A percentile compares a stretch with the other conserved stretches of the same genome.
phyloP scores from a whole-genome alignment of 1,140 invertebrate species.

The Papilio glaucus region DNA sequence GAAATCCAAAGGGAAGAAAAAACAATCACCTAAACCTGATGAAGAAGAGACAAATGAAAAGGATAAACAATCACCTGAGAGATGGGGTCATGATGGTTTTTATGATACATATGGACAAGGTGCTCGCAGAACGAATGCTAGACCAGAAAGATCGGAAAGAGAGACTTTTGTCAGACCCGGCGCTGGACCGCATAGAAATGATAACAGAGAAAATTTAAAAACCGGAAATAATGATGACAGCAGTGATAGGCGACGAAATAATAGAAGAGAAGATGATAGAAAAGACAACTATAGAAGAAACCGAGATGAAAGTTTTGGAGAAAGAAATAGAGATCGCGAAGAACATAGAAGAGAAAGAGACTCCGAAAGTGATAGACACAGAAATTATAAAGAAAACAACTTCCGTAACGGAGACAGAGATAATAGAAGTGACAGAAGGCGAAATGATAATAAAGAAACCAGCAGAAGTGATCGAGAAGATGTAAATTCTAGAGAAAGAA shows the following conservation, averaged over 20 bases:
- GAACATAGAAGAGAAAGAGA: constrained; percentile 31
- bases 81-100: constrained; percentile 77
- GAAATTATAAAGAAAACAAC: neutral
- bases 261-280: constrained; percentile 39
- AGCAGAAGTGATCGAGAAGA: constrained; percentile 31
- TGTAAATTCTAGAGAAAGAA: constrained; percentile 30
- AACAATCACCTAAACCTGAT: constrained; percentile 53
- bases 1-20: constrained; percentile 61
- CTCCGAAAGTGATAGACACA: constrained; percentile 26
- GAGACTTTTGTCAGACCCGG: constrained; percentile 49
- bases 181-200: constrained; percentile 39
- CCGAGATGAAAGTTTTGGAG: constrained; percentile 36
- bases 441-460: constrained; percentile 17
- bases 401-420: constrained; percentile 23
- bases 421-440: constrained; percentile 30
- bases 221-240: constrained; percentile 43
- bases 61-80: constrained; percentile 41
- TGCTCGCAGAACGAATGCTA: constrained; percentile 53
- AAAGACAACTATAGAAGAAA: constrained; percentile 40
- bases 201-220: constrained; percentile 42
- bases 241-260: constrained; percentile 39
- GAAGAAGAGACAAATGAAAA: constrained; percentile 46
- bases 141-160: constrained; percentile 43
- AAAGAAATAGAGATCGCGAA: constrained; percentile 36
- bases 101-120: constrained; percentile 73